Evolutionary conservation across 2,113 vertebrate genomes (phyloP).

Genomic region (Sterrhoptilus dennistouni): DNA sequence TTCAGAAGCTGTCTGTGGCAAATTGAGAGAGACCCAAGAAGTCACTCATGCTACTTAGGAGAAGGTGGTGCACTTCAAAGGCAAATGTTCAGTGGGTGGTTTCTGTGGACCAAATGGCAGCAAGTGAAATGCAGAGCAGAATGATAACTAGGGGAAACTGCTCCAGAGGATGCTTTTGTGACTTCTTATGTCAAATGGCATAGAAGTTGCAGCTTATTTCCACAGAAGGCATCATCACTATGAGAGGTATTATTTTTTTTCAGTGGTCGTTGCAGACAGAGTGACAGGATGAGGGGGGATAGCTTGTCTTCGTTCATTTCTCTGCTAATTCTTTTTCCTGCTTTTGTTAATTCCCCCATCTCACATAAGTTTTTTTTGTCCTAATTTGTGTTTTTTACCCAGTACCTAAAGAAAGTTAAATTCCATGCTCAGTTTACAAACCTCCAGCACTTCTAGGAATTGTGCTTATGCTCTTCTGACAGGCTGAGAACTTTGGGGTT

Average conservation of each 20-base stretch:
- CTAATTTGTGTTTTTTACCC: not conserved
- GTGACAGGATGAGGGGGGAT: not conserved
- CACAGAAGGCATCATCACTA: not conserved
- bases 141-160: not conserved
- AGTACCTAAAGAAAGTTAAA: not conserved
- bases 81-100: constrained; percentile 55
- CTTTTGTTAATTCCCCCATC: not conserved
- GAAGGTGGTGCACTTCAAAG: not conserved
- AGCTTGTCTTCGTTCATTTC: fast-evolving
- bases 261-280: not conserved
- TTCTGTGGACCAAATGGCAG: constrained; percentile 18
- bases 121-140: not conserved
- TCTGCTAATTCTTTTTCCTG: not conserved
- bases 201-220: not conserved
- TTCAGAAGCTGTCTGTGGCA: not conserved
- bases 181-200: not conserved
- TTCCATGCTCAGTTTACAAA: not conserved
- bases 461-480: not conserved
- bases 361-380: not conserved
- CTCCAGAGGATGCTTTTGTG: not conserved
- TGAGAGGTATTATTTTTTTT: not conserved
- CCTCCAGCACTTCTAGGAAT: not conserved
- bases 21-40: constrained; percentile 39
- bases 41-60: not conserved
- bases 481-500: not conserved